Conservation (phyloP, 2,888 invertebrate species). For the Aporophyla lueneburgensis region DNA sequence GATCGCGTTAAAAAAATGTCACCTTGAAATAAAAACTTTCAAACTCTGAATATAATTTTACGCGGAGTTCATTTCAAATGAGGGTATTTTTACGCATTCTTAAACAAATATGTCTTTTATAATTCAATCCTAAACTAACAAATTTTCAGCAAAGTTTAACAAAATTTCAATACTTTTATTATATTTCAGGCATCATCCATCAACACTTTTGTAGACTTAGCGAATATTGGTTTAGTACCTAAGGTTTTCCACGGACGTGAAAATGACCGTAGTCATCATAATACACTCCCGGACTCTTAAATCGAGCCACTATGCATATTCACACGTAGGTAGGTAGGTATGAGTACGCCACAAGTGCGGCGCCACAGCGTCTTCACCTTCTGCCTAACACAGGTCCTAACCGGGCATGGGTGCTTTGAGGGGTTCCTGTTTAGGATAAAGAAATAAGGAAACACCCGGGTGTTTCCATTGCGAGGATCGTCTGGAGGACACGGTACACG, state of each 20-base stretch:
- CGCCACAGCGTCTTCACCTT: too few relatives aligned
- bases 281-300: not conserved
- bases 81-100: slow-evolving; percentile 3
- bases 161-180: slow-evolving; percentile 40
- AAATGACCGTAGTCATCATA: not conserved
- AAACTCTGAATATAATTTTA: not conserved
- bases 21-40: not conserved
- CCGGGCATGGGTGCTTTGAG: too few relatives aligned
- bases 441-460: too few relatives aligned
- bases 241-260: not conserved
- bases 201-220: slow-evolving; percentile 17
- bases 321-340: not conserved
- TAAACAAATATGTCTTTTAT: slow-evolving; percentile 27
- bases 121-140: slow-evolving; percentile 57
- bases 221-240: slow-evolving; percentile 23
- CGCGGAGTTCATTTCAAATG: not conserved
- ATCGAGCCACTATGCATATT: not conserved
- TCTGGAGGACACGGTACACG: too few relatives aligned
- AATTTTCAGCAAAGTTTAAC: slow-evolving; percentile 29
- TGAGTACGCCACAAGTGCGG: too few relatives aligned
- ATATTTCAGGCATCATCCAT: slow-evolving; percentile 40
- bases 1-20: not conserved
- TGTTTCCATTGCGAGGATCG: too few relatives aligned
- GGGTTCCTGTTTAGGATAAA: too few relatives aligned
- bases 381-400: too few relatives aligned